phyloP scores from a whole-genome alignment of 1,140 invertebrate genomes.

The Leptinotarsa lineolata region DNA sequence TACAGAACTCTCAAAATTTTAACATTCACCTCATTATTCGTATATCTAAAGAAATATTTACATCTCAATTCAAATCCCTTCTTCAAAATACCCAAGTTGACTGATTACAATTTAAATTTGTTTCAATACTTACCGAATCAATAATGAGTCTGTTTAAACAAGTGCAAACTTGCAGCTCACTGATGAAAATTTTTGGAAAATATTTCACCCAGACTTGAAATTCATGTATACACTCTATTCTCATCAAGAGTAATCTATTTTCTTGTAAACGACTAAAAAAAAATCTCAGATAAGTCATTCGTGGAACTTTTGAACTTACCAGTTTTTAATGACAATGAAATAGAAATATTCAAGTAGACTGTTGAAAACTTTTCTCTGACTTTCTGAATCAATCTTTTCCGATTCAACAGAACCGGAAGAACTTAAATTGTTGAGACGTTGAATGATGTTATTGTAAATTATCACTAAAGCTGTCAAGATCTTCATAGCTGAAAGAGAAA shows the following conservation, averaged over 20 bases:
- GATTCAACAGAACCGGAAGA: conserved; percentile 14
- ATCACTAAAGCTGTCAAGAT: conserved; percentile 25
- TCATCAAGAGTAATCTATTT: conserved; percentile 20
- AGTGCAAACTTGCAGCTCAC: conserved; percentile 20
- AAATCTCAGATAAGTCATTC: neutral
- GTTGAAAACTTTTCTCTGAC: conserved; percentile 11
- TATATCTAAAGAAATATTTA: too few species aligned
- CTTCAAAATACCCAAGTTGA: too few species aligned
- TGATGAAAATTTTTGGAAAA: conserved; percentile 30
- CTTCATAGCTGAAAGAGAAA: conserved; percentile 26
- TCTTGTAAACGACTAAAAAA: conserved; percentile 25
- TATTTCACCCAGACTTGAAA: conserved; percentile 18
- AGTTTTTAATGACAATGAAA: conserved; percentile 29
- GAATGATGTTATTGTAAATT: conserved; percentile 10
- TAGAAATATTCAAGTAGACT: conserved; percentile 28
- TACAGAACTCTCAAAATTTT: too few species aligned
- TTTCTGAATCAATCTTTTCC: neutral
- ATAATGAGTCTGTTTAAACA: conserved; percentile 24
- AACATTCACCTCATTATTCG: too few species aligned
- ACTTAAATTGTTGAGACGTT: neutral
- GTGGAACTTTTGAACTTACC: conserved; percentile 7
- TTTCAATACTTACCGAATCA: conserved; percentile 19
- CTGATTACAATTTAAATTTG: neutral
- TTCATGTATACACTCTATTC: conserved; percentile 22
- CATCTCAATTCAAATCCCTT: too few species aligned